Percentiles rank a stretch among this genome's conserved stretches.
phyloP scores from a whole-genome alignment of 2,888 invertebrate species.

The Drosophila merina region DNA sequence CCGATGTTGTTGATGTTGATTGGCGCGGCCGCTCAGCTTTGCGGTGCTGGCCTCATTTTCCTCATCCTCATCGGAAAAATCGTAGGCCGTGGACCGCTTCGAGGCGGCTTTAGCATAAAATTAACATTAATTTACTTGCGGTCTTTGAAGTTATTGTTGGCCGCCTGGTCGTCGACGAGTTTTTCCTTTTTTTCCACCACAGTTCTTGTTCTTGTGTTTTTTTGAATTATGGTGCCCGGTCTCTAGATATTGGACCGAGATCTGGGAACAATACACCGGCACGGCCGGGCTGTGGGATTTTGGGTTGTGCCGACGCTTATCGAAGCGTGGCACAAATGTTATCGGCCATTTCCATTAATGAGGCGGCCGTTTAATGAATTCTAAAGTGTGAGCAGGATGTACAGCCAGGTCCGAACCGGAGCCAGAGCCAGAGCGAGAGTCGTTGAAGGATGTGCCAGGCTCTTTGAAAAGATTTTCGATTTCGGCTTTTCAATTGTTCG shows the following conservation, averaged over 20 bases:
- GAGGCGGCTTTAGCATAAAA: conserved; percentile 75
- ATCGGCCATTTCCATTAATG: conserved; percentile 80
- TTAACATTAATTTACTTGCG: conserved; percentile 80
- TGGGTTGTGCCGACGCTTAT: conserved; percentile 61
- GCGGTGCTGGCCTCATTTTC: conserved; percentile 56
- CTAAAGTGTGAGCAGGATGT: conserved; percentile 63
- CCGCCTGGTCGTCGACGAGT: conserved; percentile 34
- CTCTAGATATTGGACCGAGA: conserved; percentile 69
- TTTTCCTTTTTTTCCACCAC: conserved; percentile 28
- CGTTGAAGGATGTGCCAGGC: conserved; percentile 72
- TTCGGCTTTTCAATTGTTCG: conserved; percentile 76
- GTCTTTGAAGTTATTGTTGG: conserved; percentile 78
- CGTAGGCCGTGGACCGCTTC: conserved; percentile 44
- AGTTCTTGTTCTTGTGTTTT: conserved; percentile 61
- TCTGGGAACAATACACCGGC: conserved; percentile 51
- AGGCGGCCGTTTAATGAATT: conserved; percentile 78
- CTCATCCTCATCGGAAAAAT: conserved; percentile 50
- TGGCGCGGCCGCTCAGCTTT: conserved; percentile 33
- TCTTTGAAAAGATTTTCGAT: conserved; percentile 74
- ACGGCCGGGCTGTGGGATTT: conserved; percentile 22
- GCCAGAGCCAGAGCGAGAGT: not conserved
- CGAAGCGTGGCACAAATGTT: conserved; percentile 77
- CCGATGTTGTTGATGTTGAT: conserved; percentile 44
- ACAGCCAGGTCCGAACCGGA: conserved; percentile 1
- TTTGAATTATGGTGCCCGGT: conserved; percentile 71